Percentiles rank a stretch among this genome's conserved stretches.
These are phyloP conservation scores for Samia ricini DNA, from an alignment of 1,140 invertebrate genomes.

Conservation along the genomic window DNA sequence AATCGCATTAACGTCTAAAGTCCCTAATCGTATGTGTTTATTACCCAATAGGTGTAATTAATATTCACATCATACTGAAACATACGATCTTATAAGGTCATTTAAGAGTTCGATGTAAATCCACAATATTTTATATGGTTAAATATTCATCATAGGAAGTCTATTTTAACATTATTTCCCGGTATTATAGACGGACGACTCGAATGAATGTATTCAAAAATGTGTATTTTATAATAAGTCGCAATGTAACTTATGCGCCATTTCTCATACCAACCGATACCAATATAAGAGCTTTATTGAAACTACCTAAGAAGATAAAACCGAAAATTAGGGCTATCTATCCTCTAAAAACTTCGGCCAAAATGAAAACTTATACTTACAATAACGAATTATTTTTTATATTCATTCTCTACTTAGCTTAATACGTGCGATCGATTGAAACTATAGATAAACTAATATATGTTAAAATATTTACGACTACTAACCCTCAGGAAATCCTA, in stretches of 20 bases:
- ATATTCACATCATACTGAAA: slow-evolving; percentile 60
- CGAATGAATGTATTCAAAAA: not conserved
- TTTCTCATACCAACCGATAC: not conserved
- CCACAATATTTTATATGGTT: slow-evolving; percentile 35
- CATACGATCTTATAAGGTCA: slow-evolving; percentile 54
- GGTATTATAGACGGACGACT: not conserved
- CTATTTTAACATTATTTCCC: slow-evolving; percentile 19
- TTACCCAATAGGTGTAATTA: slow-evolving; percentile 28
- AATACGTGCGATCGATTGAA: too few species aligned
- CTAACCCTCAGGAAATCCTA: too few species aligned
- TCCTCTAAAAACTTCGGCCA: too few species aligned
- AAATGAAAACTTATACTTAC: too few species aligned
- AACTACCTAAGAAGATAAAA: too few species aligned
- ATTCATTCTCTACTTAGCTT: too few species aligned
- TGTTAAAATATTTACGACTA: too few species aligned
- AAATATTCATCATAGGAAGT: slow-evolving; percentile 24
- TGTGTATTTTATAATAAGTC: not conserved
- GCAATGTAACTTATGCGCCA: not conserved
- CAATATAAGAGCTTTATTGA: not conserved
- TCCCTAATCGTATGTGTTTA: not conserved
- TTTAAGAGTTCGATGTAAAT: slow-evolving; percentile 52
- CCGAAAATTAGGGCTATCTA: too few species aligned
- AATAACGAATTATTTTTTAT: too few species aligned
- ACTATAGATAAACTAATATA: too few species aligned
- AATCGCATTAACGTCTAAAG: not conserved